Percentiles rank a stretch among this genome's conserved stretches.
phyloP scores from a whole-genome alignment of 2,888 invertebrate genomes.

The Chymomyza caudatula region DNA sequence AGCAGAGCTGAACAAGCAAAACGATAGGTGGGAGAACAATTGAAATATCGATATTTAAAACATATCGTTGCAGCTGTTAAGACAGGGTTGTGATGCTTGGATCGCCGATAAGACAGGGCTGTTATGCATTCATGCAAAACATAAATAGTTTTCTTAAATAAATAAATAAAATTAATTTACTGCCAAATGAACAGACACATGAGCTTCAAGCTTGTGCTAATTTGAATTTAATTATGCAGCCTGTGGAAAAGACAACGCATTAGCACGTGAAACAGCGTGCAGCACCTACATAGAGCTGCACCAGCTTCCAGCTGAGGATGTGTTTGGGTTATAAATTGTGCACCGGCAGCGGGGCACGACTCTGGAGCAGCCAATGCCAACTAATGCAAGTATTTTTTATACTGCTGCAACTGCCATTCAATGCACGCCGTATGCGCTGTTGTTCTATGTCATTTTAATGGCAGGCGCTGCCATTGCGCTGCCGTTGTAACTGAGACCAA shows the following conservation, averaged over 20 bases:
- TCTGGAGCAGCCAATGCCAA: constrained; percentile 3
- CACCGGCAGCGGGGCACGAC: constrained; percentile 43
- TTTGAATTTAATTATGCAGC: constrained; percentile 76
- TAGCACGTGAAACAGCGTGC: constrained; percentile 44
- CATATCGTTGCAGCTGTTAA: background rate
- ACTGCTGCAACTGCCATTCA: constrained; percentile 15
- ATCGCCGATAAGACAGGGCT: too few relatives aligned
- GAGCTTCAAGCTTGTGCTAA: constrained; percentile 68
- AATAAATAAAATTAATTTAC: constrained; percentile 26
- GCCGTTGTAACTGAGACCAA: constrained; percentile 35
- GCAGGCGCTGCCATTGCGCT: constrained; percentile 56
- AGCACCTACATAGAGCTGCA: background rate
- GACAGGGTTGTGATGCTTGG: too few relatives aligned
- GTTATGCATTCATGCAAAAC: background rate
- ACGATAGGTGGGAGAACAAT: too few relatives aligned
- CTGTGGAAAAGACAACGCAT: constrained; percentile 31
- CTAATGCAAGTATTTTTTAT: constrained; percentile 25
- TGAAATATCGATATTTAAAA: too few relatives aligned
- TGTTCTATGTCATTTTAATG: constrained; percentile 67
- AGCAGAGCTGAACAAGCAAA: background rate
- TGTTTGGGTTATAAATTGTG: constrained; percentile 60
- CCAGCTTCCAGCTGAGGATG: constrained; percentile 36
- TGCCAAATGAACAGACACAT: constrained; percentile 35
- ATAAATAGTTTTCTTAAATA: background rate
- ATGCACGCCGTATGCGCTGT: constrained; percentile 43